Evolutionary conservation across 2,888 invertebrate genomes (phyloP).

Genomic region (Drosophila kanekoi): DNA sequence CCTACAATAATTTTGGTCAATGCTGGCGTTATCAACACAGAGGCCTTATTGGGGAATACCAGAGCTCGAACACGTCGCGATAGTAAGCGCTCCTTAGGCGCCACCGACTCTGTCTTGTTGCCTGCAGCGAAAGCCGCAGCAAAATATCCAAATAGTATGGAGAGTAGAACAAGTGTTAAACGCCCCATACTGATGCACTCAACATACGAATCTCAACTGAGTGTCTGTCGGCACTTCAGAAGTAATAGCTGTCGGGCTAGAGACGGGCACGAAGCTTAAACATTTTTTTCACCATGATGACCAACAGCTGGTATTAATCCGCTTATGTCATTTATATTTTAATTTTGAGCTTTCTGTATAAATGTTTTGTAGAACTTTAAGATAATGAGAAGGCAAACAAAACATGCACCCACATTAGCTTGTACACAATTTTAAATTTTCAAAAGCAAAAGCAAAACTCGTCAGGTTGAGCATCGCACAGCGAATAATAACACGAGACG

Average conservation of each 20-base stretch:
- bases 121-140: background rate
- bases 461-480: background rate
- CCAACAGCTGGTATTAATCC: too few relatives aligned
- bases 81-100: slow-evolving; percentile 32
- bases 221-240: slow-evolving; percentile 5
- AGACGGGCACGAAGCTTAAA: background rate
- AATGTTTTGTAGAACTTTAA: too few relatives aligned
- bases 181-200: slow-evolving; percentile 21
- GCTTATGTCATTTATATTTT: too few relatives aligned
- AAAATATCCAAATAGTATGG: slow-evolving; percentile 3
- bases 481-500: background rate
- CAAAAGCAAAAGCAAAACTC: too few relatives aligned
- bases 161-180: background rate
- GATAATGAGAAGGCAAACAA: too few relatives aligned
- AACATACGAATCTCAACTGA: slow-evolving; percentile 25
- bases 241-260: background rate
- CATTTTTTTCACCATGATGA: too few relatives aligned
- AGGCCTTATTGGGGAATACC: slow-evolving; percentile 70
- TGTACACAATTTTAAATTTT: too few relatives aligned
- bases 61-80: slow-evolving; percentile 67
- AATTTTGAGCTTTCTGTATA: too few relatives aligned
- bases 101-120: slow-evolving; percentile 20
- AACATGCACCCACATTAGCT: too few relatives aligned
- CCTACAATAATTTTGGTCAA: slow-evolving; percentile 70
- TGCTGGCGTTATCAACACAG: slow-evolving; percentile 64